Conservation (phyloP, 1,140 invertebrate species). For the Anagrus nilaparvatae region DNA sequence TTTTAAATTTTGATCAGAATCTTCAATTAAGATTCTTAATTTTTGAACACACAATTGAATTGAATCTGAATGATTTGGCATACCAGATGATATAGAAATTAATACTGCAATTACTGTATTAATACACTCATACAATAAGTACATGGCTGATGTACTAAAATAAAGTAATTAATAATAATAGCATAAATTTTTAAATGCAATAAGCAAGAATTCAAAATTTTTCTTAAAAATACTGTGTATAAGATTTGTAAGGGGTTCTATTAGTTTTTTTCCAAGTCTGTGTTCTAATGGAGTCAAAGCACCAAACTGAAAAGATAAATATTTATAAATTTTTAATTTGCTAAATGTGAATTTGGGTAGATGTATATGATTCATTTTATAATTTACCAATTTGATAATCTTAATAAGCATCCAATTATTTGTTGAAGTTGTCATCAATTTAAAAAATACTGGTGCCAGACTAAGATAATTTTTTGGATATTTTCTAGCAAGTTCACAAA, state of each 20-base stretch:
- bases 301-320: slow-evolving; percentile 74
- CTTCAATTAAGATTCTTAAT: slow-evolving; percentile 95
- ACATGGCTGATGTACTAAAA: slow-evolving; percentile 98
- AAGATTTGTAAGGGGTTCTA: slow-evolving; percentile 99
- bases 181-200: too few relatives aligned
- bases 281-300: slow-evolving; percentile 99
- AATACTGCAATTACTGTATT: slow-evolving; percentile 99
- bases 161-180: neutral
- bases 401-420: slow-evolving; percentile 99
- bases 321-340: slow-evolving; percentile 1
- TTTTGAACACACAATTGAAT: slow-evolving; percentile 99
- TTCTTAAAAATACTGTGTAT: slow-evolving; percentile 84
- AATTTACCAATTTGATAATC: slow-evolving; percentile 96
- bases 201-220: slow-evolving; percentile 5
- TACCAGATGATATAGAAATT: slow-evolving; percentile 95
- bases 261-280: slow-evolving; percentile 99
- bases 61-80: slow-evolving; percentile 96
- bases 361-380: slow-evolving; percentile 5
- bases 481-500: slow-evolving; percentile 97
- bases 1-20: slow-evolving; percentile 96
- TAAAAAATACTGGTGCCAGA: slow-evolving; percentile 96
- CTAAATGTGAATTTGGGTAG: slow-evolving; percentile 4
- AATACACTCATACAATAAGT: slow-evolving; percentile 97
- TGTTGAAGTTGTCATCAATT: slow-evolving; percentile 97
- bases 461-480: slow-evolving; percentile 99